A percentile compares a stretch with the other conserved stretches of the same genome.
Conservation (phyloP, 1,140 invertebrate genomes). For the Trichoplusia ni region DNA sequence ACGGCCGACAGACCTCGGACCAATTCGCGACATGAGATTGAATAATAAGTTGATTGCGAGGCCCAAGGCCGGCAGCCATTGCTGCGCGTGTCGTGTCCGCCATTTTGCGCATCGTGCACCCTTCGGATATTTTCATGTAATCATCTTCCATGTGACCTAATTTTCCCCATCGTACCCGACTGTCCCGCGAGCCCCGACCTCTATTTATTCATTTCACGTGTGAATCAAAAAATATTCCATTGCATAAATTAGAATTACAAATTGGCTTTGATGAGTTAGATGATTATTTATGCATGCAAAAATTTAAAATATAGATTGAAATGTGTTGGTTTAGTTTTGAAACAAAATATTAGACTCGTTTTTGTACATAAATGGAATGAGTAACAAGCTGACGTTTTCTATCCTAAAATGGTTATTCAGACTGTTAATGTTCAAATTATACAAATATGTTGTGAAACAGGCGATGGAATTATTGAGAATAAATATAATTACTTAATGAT, state of each 20-base stretch:
- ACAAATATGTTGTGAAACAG: background rate
- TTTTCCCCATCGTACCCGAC: slow-evolving; percentile 14
- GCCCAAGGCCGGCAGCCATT: slow-evolving; percentile 75
- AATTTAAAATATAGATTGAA: slow-evolving; percentile 1
- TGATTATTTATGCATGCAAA: slow-evolving; percentile 7
- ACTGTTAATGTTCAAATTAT: background rate
- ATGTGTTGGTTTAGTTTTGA: background rate
- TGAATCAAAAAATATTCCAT: slow-evolving; percentile 9
- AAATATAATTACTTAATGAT: background rate
- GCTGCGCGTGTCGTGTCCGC: slow-evolving; percentile 58
- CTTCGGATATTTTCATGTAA: slow-evolving; percentile 42
- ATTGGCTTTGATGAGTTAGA: background rate
- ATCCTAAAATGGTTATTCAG: background rate
- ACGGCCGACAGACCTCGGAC: slow-evolving; percentile 74
- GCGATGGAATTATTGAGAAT: background rate
- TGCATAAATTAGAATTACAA: background rate
- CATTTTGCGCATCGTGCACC: slow-evolving; percentile 69
- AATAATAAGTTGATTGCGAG: slow-evolving; percentile 81
- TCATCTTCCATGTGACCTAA: slow-evolving; percentile 39
- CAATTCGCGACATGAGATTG: slow-evolving; percentile 81
- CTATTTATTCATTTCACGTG: background rate
- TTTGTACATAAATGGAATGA: background rate
- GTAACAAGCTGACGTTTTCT: background rate
- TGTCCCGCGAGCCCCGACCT: background rate
- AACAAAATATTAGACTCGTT: background rate